Evolutionary conservation across 2,888 invertebrate genomes (phyloP), one percentile per base, ranked within the genome.

Genomic region (Diachrysia chrysitis): DNA sequence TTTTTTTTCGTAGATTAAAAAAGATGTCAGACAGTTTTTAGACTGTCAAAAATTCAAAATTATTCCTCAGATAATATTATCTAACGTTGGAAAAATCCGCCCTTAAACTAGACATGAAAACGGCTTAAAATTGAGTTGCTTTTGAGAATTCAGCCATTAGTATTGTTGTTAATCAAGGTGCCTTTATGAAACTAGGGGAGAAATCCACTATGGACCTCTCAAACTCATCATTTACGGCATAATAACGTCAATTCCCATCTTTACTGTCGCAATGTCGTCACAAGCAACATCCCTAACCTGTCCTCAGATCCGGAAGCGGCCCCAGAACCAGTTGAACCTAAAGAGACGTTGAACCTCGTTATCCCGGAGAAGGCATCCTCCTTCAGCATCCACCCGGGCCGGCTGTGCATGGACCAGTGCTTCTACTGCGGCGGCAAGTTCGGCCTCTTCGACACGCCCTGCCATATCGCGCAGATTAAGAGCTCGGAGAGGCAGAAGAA

Each of bases 361-460:
- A 98, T 98, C 81, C 98, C 98, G 0, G 98, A 98, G 92, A 98
- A 98, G 91, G 98, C 98, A 0, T 98, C 98, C 10, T 98, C 98
- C 0, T 98, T 98, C 90, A 97, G 97, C 84, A 98, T 98, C 83
- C 98, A 98, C 92, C 98, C 98, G 0, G 98, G 97, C 0, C 93
- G 98, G 12, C 91, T 98, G 60, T 98, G 98, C 87, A 97, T 97
- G 88, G 98, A 98, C 91, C 98, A 98, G 83, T 98, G 98, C 87
- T 97, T 97, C 85, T 98, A 98, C 89, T 98, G 98, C 86, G 98
- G 98, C 66, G 98, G 98, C 12, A 98, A 98, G 90, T 98, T 98
- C 83, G 98, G 98, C 0, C 96, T 98, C 0, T 97, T 98, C 76
- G 98, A 98, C 85, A 98, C 98, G 0, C 98, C 98, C 0, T 98